These are phyloP conservation scores for Oreochromis spilurus DNA, from an alignment of 2,113 vertebrate species.

Conservation along the genomic window DNA sequence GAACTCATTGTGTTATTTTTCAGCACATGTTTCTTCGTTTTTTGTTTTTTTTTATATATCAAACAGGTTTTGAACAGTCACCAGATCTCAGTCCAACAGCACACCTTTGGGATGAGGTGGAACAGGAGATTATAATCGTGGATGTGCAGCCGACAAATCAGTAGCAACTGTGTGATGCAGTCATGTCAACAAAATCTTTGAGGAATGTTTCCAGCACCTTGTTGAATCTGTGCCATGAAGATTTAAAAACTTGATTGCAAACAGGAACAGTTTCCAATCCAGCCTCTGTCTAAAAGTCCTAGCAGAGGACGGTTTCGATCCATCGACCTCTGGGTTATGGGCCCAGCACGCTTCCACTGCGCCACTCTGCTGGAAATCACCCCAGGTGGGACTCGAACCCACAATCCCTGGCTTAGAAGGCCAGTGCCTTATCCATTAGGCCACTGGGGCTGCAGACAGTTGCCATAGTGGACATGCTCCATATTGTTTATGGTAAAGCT, in stretches of 20 bases:
- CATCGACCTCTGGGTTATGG: slow-evolving; percentile 80
- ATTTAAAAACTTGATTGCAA: background rate
- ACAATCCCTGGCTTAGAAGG: slow-evolving; percentile 68
- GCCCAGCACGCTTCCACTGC: slow-evolving; percentile 79
- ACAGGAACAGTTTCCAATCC: background rate
- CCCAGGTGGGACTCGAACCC: slow-evolving; percentile 57
- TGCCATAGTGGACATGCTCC: background rate
- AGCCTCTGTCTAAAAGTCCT: background rate
- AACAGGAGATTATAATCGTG: too few species aligned
- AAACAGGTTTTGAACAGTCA: too few species aligned
- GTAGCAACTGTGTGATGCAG: too few species aligned
- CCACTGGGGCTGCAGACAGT: slow-evolving; percentile 53
- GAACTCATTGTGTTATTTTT: background rate
- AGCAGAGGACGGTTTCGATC: slow-evolving; percentile 78
- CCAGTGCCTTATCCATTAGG: slow-evolving; percentile 81
- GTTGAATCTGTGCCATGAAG: background rate
- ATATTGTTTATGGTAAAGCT: background rate
- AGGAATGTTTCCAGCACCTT: background rate
- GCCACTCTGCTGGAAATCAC: slow-evolving; percentile 66
- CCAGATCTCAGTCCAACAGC: too few species aligned
- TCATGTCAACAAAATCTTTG: background rate
- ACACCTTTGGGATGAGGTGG: too few species aligned
- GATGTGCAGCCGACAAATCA: too few species aligned
- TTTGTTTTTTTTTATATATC: background rate
- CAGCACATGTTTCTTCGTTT: background rate